Evolutionary conservation across 2,888 invertebrate genomes (phyloP), one percentile per base, ranked within the genome.

Genomic region (Xestia ashworthii): DNA sequence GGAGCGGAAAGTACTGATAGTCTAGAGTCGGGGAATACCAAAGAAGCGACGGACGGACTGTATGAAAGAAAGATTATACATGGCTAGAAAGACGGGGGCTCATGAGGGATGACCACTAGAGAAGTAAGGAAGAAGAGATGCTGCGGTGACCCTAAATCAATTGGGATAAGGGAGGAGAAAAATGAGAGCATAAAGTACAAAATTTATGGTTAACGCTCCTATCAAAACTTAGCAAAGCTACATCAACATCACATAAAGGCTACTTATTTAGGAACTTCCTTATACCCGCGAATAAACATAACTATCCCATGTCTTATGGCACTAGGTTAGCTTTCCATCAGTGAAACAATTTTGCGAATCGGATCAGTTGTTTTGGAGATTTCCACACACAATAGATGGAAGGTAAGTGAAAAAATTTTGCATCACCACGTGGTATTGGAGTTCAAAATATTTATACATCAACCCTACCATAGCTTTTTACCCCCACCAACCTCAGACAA

Each of bases 401-500:
- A 58, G 16, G 32, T 12, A n/a, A 11, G 11, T 11, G 9, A 53
- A 53, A 9, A 3, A 22, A 62, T 38, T 62, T 62, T 41, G 4
- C 16, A 38, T 19, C 5, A 4, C 19, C 62, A 65, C 65, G 41
- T 64, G 41, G 6, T 14, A n/a, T 44, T 2, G 16, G 8, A 16
- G 6, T 65, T 65, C 22, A 65, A 50, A 55, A 64, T 64, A 64
- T 75, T 46, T 53, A 64, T 46, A 38, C 6, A 19, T 14, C 41
- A 19, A 19, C 46, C n/a, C 50, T 53, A 46, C 19, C 11, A 53
- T 14, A 46, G 22, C 11, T 38, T 9, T 46, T n/a, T 16, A 78
- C 55, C 66, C 78, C 65, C 78, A 65, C 78, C 76, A 65, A 38
- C 25, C 64, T 32, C 46, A 53, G 55, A 41, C 22, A 12, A 5